These are phyloP conservation scores for Ammodytes marinus DNA, from an alignment of 2,113 vertebrate species.

Conservation along the genomic window DNA sequence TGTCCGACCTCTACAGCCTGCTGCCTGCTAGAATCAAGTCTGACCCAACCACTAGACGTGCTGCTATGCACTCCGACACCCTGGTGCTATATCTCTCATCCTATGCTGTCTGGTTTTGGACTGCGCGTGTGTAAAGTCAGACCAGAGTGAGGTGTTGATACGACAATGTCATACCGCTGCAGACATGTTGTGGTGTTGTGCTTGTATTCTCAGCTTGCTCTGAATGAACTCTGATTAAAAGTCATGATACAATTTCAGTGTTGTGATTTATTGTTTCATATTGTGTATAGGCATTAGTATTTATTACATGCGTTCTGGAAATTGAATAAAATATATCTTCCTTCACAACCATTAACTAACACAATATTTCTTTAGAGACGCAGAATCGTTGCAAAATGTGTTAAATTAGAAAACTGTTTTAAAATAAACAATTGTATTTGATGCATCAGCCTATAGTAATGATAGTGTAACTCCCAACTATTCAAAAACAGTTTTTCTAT, in stretches of 20 bases:
- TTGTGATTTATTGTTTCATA: conserved; percentile 30
- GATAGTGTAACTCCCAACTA: background rate
- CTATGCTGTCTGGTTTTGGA: conserved; percentile 85
- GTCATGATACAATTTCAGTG: conserved; percentile 45
- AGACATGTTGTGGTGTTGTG: conserved; percentile 89
- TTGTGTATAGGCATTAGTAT: background rate
- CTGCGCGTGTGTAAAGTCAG: conserved; percentile 49
- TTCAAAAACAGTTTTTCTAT: no score
- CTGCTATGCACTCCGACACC: conserved; percentile 84
- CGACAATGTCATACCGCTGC: conserved; percentile 85
- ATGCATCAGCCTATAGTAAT: background rate
- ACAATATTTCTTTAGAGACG: background rate
- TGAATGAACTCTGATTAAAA: conserved; percentile 90
- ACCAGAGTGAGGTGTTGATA: conserved; percentile 62
- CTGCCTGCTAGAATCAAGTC: conserved; percentile 84
- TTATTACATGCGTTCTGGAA: background rate
- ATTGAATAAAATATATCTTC: background rate
- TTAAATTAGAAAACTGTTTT: background rate
- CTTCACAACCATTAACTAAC: background rate
- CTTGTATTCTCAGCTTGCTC: conserved; percentile 94
- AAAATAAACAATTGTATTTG: background rate
- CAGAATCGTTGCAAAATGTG: background rate
- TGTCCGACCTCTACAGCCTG: conserved; percentile 86
- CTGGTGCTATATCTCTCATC: conserved; percentile 88
- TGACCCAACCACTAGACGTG: conserved; percentile 82